Conservation (phyloP, 2,888 invertebrate species). For the Podabrus alpinus region DNA sequence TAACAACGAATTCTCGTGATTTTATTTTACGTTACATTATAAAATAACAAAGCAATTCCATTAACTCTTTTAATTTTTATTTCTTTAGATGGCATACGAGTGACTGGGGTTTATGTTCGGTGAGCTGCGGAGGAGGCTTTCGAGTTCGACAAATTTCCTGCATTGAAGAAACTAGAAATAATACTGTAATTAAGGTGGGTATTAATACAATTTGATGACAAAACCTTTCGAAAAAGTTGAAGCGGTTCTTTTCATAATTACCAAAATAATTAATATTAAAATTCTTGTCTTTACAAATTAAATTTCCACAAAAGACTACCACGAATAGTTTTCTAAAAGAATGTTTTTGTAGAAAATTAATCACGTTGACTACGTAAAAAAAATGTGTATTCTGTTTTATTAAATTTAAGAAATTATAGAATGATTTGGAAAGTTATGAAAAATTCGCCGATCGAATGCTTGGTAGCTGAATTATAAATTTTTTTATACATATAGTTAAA, state of each 20-base stretch:
- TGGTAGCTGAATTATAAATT: not conserved
- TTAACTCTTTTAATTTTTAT: not conserved
- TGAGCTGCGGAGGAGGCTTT: conserved; percentile 84
- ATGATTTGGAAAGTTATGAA: not conserved
- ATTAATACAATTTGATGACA: not conserved
- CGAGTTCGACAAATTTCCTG: conserved; percentile 83
- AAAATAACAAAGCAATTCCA: not conserved
- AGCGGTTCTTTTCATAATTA: conserved; percentile 36
- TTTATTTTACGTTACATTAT: not conserved
- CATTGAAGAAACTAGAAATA: conserved; percentile 75
- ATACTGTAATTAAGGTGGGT: conserved; percentile 74
- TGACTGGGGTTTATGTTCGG: conserved; percentile 88
- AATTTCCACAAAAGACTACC: not conserved
- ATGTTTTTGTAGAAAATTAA: not conserved
- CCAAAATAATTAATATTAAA: not conserved
- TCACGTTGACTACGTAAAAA: not conserved
- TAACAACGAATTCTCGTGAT: not conserved
- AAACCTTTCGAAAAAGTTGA: not conserved
- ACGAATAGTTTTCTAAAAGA: not conserved
- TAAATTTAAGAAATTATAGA: not conserved
- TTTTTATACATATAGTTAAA: too few species aligned
- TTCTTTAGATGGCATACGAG: conserved; percentile 79
- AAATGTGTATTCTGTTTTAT: not conserved
- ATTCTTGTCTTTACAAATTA: not conserved
- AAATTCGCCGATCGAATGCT: not conserved